These are phyloP conservation scores for Drosophila subquinaria DNA, from an alignment of 2,888 invertebrate species.

Conservation along the genomic window DNA sequence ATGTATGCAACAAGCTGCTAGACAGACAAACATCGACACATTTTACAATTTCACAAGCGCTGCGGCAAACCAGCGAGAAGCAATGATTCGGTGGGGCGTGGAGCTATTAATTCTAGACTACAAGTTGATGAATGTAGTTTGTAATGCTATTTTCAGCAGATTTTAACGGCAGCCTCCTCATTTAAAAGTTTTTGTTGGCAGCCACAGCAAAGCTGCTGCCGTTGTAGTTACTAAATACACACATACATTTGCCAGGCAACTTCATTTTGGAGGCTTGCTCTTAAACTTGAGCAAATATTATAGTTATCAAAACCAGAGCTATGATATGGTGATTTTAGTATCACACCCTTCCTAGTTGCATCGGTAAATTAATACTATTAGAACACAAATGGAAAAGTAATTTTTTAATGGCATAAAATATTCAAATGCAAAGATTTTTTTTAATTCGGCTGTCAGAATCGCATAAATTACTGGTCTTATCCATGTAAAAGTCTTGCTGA, in stretches of 20 bases:
- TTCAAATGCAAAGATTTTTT: too few species aligned
- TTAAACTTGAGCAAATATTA: conserved; percentile 62
- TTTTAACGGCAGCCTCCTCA: conserved; percentile 47
- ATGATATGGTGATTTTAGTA: conserved; percentile 39
- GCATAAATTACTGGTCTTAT: too few species aligned
- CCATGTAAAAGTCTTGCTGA: too few species aligned
- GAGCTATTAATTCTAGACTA: conserved; percentile 8
- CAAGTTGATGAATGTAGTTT: conserved; percentile 13
- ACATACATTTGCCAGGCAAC: conserved; percentile 2
- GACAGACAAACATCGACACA: conserved; percentile 25
- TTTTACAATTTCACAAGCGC: conserved; percentile 19
- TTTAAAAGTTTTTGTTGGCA: conserved; percentile 52
- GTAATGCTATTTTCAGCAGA: conserved; percentile 50
- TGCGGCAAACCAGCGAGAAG: conserved; percentile 18
- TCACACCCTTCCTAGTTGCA: conserved; percentile 15
- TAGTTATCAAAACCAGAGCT: conserved; percentile 36
- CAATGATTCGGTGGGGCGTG: background rate
- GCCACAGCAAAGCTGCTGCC: conserved; percentile 40
- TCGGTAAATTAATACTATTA: conserved; percentile 49
- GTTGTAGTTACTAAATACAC: conserved; percentile 28
- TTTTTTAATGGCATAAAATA: too few species aligned
- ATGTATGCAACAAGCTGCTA: conserved; percentile 58
- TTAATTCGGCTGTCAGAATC: too few species aligned
- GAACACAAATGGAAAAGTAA: too few species aligned
- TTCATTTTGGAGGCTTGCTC: conserved; percentile 34